Evolutionary conservation across 2,113 vertebrate species (phyloP), one percentile per base, ranked within the genome.

Genomic region (Sigmodon hispidus): DNA sequence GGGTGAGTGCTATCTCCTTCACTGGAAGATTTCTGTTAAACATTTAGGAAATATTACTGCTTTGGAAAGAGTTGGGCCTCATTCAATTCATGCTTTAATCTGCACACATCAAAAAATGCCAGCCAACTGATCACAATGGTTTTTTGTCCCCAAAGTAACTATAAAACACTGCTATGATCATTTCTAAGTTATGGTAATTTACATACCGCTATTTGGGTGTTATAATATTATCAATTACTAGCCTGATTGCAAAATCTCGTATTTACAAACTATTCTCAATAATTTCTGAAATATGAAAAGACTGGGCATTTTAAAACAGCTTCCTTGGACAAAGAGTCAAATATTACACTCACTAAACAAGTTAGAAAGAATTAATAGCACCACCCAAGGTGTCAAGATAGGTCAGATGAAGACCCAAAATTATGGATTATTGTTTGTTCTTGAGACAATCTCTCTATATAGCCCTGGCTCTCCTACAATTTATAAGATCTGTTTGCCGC

Each of bases 231-330:
- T 24, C 67, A 91, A 92, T 57, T 61, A 88, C 29, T 81, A 96
- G 52, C 19, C 75, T 43, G 72, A 65, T 15, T 69, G 40, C 72
- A 87, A 92, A 77, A 95, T 31, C 48, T 81, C 65, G 45, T 65
- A 80, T 94, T 94, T 80, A 59, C 77, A 89, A 92, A 96, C 67
- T 81, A 34, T 40, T 92, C 43, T 75, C 92, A 89, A 45, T 50
- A 94, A 83, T 34, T 89, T 92, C 87, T 87, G 72, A 93, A 88
- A 34, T 93, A 50, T 80, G 89, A 92, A 94, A 19, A 96, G 81
- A 91, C 45, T 87, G 16, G 26, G 11, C 48, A 76, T 73, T 52
- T 36, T 11, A 21, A 85, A 69, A 61, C n/a, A n/a, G n/a, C n/a
- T n/a, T n/a, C n/a, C n/a, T n/a, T 40, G 31, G 2, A n/a, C 86